A percentile compares a stretch with the other conserved stretches of the same genome.
Conservation (phyloP, 2,888 invertebrate genomes). For the Automeris io region DNA sequence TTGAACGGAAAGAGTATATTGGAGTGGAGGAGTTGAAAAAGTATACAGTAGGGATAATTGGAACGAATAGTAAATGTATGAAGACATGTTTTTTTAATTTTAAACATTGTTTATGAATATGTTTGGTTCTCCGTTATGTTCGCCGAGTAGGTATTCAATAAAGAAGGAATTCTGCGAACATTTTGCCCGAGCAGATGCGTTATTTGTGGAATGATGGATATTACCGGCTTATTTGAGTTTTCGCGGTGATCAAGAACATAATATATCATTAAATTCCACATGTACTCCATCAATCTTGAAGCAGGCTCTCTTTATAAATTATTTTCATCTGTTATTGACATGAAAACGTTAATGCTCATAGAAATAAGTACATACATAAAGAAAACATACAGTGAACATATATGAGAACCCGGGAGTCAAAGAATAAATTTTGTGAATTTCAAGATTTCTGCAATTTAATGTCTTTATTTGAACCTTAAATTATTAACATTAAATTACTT, state of each 20-base stretch:
- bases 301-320: neutral
- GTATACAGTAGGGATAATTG: constrained; percentile 12
- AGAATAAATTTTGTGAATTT: too few species aligned
- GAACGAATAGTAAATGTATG: neutral
- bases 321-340: neutral
- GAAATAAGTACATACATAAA: too few species aligned
- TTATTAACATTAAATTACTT: too few species aligned
- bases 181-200: neutral
- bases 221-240: constrained; percentile 4
- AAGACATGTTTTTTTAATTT: neutral
- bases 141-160: constrained; percentile 8
- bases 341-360: too few species aligned
- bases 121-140: too few species aligned
- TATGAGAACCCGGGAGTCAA: too few species aligned
- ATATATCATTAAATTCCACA: neutral
- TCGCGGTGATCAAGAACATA: neutral
- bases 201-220: constrained; percentile 3
- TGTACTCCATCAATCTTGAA: neutral
- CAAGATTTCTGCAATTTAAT: too few species aligned
- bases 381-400: too few species aligned
- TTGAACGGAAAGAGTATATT: too few species aligned
- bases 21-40: too few species aligned
- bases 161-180: constrained; percentile 5
- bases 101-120: neutral
- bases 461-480: too few species aligned